Base-by-base conservation (phyloP, 2,888 invertebrate genomes). In the Acrobasis consociella region DNA sequence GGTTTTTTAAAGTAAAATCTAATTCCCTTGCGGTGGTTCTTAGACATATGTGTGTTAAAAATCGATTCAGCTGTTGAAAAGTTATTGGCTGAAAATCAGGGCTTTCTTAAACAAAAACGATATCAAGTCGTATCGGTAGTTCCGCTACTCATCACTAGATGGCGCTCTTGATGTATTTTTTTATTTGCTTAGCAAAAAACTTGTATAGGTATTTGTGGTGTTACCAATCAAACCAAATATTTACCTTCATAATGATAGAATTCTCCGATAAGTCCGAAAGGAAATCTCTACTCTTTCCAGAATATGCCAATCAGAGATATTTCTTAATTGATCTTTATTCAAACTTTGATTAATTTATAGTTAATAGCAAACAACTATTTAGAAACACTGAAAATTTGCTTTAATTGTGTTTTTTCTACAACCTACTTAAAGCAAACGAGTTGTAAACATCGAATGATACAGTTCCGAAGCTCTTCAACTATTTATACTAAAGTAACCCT, bases 401-500 rank as follows among this genome's bases (percentile, higher is more conserved):
- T n/a, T 10, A 42, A 1, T 42, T 42, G 42, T 10, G 53, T 13
- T 16, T 37, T 10, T 16, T 16, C n/a, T 5, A 16, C n/a, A 31
- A 67, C 69, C 70, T 66, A 65, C 69, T 22, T 66, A 66, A 70
- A 74, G 69, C 63, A 69, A 72, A 69, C 67, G 68, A 69, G 69
- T 65, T 62, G 68, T 71, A 69, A 76, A 63, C 69, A 71, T 73
- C 66, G 87, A 86, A 84, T 89, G 86, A 71, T 81, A 68, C 76
- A 72, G 72, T 75, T 70, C 69, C 56, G 66, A 72, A 69, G 50
- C 67, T 65, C 68, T 66, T 63, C 78, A 77, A 72, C 75, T 86
- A 87, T 89, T 84, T 89, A 88, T 89, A 89, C 79, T 56, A 63
- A 64, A 62, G 64, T 65, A 64, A 76, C 73, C 74, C 75, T 71